These are phyloP conservation scores for Apoderus coryli DNA, from an alignment of 2,888 invertebrate genomes.

Conservation along the genomic window DNA sequence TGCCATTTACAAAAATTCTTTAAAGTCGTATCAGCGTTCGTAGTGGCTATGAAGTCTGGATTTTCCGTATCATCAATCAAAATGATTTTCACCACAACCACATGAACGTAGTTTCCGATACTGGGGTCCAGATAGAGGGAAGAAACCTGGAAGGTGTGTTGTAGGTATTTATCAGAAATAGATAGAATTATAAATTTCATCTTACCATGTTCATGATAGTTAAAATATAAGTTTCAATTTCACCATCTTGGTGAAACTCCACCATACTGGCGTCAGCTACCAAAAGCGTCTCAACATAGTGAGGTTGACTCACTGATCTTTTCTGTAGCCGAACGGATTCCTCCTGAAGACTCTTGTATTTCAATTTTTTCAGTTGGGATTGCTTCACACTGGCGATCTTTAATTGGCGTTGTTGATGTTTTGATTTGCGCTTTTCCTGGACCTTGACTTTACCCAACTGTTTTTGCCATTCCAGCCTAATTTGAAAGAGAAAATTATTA, in stretches of 20 bases:
- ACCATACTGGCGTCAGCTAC: slow-evolving; percentile 83
- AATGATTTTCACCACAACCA: slow-evolving; percentile 76
- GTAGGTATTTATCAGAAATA: too few relatives aligned
- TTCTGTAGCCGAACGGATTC: slow-evolving; percentile 23
- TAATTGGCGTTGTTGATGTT: slow-evolving; percentile 18
- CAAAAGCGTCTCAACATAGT: slow-evolving; percentile 72
- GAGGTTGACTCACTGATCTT: slow-evolving; percentile 59
- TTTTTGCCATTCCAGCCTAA: slow-evolving; percentile 44
- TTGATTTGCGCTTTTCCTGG: slow-evolving; percentile 31
- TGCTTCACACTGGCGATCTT: slow-evolving; percentile 27
- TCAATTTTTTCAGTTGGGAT: slow-evolving; percentile 29
- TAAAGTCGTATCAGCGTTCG: slow-evolving; percentile 71
- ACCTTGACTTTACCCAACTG: slow-evolving; percentile 36
- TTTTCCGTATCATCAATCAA: slow-evolving; percentile 43
- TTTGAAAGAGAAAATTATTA: slow-evolving; percentile 11
- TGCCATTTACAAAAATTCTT: slow-evolving; percentile 80
- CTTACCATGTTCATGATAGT: slow-evolving; percentile 87
- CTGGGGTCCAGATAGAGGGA: slow-evolving; percentile 75
- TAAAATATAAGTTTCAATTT: slow-evolving; percentile 71
- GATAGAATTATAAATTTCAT: slow-evolving; percentile 5
- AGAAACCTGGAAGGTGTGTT: slow-evolving; percentile 49
- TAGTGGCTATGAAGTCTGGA: slow-evolving; percentile 55
- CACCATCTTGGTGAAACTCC: slow-evolving; percentile 66
- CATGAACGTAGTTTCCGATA: slow-evolving; percentile 80
- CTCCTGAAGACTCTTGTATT: slow-evolving; percentile 23